Evolutionary conservation across 2,888 invertebrate genomes (phyloP), one percentile per base, ranked within the genome.

Genomic region (Coelopa pilipes): DNA sequence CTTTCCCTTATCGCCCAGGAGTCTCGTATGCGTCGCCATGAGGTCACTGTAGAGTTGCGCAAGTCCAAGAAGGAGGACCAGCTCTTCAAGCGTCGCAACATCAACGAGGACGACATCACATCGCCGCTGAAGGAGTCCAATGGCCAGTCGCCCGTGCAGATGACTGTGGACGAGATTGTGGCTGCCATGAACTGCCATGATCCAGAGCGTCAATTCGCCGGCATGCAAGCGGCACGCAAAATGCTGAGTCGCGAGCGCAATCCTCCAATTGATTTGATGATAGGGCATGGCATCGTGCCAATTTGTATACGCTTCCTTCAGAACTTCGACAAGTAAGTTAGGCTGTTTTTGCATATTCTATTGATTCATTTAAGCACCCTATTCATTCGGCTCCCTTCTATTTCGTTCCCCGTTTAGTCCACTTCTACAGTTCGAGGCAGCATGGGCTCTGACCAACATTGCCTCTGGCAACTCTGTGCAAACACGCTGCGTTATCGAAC

Each of bases 401-500:
- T 17, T 57, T 13, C 19, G 11, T 49, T 19, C 53, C 12, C 19
- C 55, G 2, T 67, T 13, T 45, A 95, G 94, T 79, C 88, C 92
- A 0, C 89, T 92, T 68, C 88, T 96, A 0, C 96, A 98, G 86
- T 99, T 99, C 88, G 99, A 99, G 88, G 94, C 98, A 0, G 94
- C 98, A 0, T 99, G 99, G 99, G 97, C 97, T 0, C 88, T 99
- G 73, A 99, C 99, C 45, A 99, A 99, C 85, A 95, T 99, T 71
- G 98, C 99, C 0, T 98, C 98, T 0, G 99, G 99, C 11, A 95
- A 95, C 0, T 92, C 94, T 0, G 93, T 93, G 0, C 97, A 99
- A 86, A 99, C 99, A 0, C 90, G 92, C 79, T 92, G 93, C 19
- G 97, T 98, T 0, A 93, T 98, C 3, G 89, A 90, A 85, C 91